phyloP scores from a whole-genome alignment of 2,888 invertebrate species.

The Parthenolecanium corni region DNA sequence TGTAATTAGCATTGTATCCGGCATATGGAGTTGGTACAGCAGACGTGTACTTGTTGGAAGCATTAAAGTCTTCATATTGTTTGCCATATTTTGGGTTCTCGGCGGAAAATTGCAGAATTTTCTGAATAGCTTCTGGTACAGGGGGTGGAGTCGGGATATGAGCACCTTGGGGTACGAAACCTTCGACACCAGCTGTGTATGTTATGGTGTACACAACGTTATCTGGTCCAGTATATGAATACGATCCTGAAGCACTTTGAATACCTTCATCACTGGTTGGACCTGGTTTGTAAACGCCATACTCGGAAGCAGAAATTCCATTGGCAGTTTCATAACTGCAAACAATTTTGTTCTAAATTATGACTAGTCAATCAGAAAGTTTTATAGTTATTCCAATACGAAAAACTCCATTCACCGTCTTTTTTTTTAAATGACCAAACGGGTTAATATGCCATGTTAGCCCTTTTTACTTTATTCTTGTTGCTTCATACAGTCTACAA shows the following conservation, averaged over 20 bases:
- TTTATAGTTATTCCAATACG: too few relatives aligned
- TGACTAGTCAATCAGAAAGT: too few relatives aligned
- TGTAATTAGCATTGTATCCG: conserved; percentile 12
- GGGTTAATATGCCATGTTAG: too few relatives aligned
- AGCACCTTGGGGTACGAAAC: conserved; percentile 38
- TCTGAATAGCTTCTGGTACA: conserved; percentile 36
- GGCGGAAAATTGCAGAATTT: conserved; percentile 6
- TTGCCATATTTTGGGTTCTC: background rate
- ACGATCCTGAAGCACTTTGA: conserved; percentile 39
- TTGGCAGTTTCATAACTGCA: conserved; percentile 60
- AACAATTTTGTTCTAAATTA: too few relatives aligned
- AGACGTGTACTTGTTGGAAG: conserved; percentile 12
- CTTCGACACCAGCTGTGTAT: conserved; percentile 63
- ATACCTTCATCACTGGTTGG: conserved; percentile 34
- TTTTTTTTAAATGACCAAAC: too few relatives aligned
- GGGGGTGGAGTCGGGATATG: conserved; percentile 37
- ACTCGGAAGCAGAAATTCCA: conserved; percentile 58
- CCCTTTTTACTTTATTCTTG: too few relatives aligned
- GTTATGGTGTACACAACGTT: conserved; percentile 48
- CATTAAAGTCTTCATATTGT: background rate
- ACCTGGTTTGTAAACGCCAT: conserved; percentile 55
- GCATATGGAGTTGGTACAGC: conserved; percentile 20
- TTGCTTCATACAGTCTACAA: too few relatives aligned
- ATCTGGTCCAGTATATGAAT: conserved; percentile 60
- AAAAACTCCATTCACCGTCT: too few relatives aligned